These are phyloP conservation scores for Panurus biarmicus DNA, from an alignment of 2,113 vertebrate species.

Conservation along the genomic window DNA sequence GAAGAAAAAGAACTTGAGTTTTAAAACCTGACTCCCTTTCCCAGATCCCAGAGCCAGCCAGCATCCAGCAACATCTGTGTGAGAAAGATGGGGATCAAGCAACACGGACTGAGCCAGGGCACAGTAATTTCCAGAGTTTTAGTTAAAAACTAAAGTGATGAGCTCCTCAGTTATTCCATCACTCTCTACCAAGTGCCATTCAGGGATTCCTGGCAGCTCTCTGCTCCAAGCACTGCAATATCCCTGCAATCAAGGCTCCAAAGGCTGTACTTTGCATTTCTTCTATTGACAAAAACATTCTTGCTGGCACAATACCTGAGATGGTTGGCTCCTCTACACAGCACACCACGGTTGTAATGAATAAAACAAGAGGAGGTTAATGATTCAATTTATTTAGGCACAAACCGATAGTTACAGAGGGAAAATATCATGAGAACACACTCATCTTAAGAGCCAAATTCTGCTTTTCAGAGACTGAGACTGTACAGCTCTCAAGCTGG, in stretches of 20 bases:
- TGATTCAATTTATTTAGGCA: slow-evolving; percentile 31
- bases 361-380: slow-evolving; percentile 45
- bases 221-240: not conserved
- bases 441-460: not conserved
- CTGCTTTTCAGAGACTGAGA: not conserved
- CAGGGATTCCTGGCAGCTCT: not conserved
- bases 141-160: not conserved
- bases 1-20: not conserved
- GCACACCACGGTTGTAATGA: not conserved
- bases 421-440: slow-evolving; percentile 22
- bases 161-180: not conserved
- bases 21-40: not conserved
- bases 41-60: not conserved
- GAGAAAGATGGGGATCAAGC: not conserved
- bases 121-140: not conserved
- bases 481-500: not conserved
- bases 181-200: not conserved
- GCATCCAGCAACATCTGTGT: not conserved
- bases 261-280: not conserved
- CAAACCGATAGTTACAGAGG: slow-evolving; percentile 1
- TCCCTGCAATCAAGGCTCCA: not conserved
- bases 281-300: not conserved
- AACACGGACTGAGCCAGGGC: not conserved
- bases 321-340: not conserved
- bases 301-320: not conserved